Percentiles rank a stretch among this genome's conserved stretches.
phyloP scores from a whole-genome alignment of 2,888 invertebrate genomes.

The Drosophila mimetica region DNA sequence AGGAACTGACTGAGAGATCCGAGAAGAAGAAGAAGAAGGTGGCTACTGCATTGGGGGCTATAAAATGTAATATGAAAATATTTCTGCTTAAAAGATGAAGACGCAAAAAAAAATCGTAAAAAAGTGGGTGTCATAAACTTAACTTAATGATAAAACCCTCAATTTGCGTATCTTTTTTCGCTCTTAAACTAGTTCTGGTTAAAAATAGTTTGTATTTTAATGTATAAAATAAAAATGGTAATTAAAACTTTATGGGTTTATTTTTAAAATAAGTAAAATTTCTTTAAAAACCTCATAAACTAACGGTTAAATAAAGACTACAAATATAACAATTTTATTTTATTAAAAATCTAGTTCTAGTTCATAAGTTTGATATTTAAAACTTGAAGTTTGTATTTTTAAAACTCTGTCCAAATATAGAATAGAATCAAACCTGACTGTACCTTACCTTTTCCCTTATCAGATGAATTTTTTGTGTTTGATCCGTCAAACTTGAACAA shows the following conservation, averaged over 20 bases:
- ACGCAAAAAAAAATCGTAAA: conserved; percentile 1
- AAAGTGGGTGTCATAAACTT: not conserved
- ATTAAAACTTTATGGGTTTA: not conserved
- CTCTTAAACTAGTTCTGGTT: not conserved
- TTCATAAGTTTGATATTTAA: no score
- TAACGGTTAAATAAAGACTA: no score
- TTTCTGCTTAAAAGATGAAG: not conserved
- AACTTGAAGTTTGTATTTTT: no score
- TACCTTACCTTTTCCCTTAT: conserved; percentile 16
- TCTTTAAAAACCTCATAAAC: no score
- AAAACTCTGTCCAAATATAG: no score
- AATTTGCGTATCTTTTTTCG: not conserved
- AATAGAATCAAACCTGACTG: no score
- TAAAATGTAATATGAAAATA: not conserved
- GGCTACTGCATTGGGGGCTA: not conserved
- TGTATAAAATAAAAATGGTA: not conserved
- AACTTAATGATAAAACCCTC: not conserved
- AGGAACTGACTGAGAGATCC: not conserved
- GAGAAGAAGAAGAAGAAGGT: not conserved
- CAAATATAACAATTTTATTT: no score
- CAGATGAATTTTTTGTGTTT: conserved; percentile 1
- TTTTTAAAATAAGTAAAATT: not conserved
- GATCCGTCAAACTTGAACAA: conserved; percentile 20
- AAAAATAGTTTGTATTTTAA: not conserved
- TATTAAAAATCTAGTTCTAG: no score